These are phyloP conservation scores for Melierax canorus DNA, from an alignment of 2,113 vertebrate genomes.

Conservation along the genomic window DNA sequence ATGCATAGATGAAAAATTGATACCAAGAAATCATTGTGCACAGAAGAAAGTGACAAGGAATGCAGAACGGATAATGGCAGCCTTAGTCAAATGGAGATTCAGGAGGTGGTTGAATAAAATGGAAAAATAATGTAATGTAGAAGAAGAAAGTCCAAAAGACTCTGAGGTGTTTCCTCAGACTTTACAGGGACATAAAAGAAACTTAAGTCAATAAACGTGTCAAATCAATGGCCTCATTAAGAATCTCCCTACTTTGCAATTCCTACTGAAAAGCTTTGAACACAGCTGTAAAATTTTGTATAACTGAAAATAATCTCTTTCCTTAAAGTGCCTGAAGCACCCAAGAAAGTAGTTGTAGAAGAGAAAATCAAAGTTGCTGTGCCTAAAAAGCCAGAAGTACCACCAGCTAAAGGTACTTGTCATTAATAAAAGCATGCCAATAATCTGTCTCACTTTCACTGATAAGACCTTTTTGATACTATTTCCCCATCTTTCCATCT, in stretches of 20 bases:
- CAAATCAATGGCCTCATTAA: background rate
- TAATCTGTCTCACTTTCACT: background rate
- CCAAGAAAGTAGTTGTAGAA: constrained; percentile 54
- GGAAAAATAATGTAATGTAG: background rate
- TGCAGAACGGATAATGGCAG: background rate
- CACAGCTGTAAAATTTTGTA: background rate
- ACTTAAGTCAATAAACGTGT: background rate
- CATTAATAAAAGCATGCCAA: background rate
- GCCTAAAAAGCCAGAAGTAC: constrained; percentile 52
- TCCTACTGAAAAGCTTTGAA: background rate
- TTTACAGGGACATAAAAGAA: background rate
- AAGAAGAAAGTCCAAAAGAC: background rate
- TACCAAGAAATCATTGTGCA: background rate
- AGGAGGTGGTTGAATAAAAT: background rate
- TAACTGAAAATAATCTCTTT: background rate
- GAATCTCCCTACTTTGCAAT: background rate
- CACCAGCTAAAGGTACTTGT: constrained; percentile 64
- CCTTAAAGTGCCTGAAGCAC: background rate
- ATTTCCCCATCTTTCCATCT: background rate
- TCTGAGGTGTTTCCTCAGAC: background rate
- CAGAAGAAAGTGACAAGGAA: background rate
- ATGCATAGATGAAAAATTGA: background rate
- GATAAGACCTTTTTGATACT: background rate
- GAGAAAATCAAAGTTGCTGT: constrained; percentile 51
- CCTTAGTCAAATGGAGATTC: background rate